Conservation (phyloP, 1,140 invertebrate genomes). For the Cryptotermes secundus region DNA sequence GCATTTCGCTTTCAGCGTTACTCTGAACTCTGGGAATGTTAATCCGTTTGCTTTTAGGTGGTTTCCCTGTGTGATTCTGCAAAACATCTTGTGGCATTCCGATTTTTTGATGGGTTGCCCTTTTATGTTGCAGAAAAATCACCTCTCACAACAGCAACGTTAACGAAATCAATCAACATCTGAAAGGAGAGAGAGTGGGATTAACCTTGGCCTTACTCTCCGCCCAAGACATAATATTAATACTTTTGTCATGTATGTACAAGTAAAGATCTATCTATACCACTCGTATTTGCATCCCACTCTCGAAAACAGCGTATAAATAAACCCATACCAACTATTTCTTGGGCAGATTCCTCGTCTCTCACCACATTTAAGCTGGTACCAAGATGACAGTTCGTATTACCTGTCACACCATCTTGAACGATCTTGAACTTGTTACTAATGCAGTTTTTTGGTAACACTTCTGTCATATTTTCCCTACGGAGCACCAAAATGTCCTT, state of each 20-base stretch:
- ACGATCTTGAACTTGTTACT: not conserved
- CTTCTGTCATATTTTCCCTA: not conserved
- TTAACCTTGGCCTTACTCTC: no score
- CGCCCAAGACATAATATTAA: no score
- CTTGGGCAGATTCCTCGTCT: not conserved
- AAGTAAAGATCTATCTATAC: no score
- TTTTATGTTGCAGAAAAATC: not conserved
- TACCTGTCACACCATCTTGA: not conserved
- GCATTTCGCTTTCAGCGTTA: slow-evolving; percentile 51
- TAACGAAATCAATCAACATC: not conserved
- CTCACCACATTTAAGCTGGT: not conserved
- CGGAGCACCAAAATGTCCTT: not conserved
- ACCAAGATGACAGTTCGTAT: not conserved
- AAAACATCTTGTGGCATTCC: slow-evolving; percentile 35
- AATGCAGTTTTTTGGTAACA: not conserved
- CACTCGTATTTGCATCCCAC: no score
- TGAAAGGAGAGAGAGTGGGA: not conserved
- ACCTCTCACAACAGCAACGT: not conserved
- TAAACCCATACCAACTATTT: not conserved
- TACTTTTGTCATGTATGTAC: no score
- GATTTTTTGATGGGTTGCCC: not conserved
- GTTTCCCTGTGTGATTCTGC: slow-evolving; percentile 34
- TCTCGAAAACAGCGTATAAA: no score
- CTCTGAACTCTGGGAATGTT: slow-evolving; percentile 52
- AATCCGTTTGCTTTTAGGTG: slow-evolving; percentile 46